Percentiles rank a stretch among this genome's conserved stretches.
phyloP scores from a whole-genome alignment of 1,140 invertebrate genomes.

The Gonatopus flavifemur region DNA sequence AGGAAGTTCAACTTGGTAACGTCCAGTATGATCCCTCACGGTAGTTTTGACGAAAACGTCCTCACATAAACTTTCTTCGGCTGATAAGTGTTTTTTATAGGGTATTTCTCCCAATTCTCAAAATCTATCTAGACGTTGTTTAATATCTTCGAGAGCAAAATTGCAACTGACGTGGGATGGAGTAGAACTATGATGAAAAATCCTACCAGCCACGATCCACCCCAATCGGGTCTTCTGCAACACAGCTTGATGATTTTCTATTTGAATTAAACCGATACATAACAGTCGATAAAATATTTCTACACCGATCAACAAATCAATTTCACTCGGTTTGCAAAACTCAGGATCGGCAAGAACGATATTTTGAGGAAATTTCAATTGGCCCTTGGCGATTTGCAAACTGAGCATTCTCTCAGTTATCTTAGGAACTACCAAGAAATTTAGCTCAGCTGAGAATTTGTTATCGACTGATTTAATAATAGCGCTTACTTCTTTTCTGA shows the following conservation, averaged over 20 bases:
- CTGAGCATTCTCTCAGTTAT: background rate
- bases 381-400: background rate
- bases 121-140: constrained; percentile 7
- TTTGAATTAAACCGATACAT: background rate
- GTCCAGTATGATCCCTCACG: constrained; percentile 6
- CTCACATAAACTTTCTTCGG: constrained; percentile 18
- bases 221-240: constrained; percentile 30
- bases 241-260: constrained; percentile 7
- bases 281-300: constrained; percentile 4
- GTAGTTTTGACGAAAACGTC: constrained; percentile 19
- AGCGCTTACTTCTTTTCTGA: background rate
- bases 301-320: constrained; percentile 28
- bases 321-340: constrained; percentile 10
- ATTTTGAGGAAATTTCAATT: background rate
- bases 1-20: constrained; percentile 23
- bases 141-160: background rate
- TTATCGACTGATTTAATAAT: background rate
- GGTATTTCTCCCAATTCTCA: constrained; percentile 16
- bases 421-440: background rate
- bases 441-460: background rate
- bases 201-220: constrained; percentile 24
- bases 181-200: background rate
- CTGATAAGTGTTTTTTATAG: constrained; percentile 3
- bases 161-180: background rate
- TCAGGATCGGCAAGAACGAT: background rate